These are phyloP conservation scores for Corbicula japonica DNA, from an alignment of 2,888 invertebrate species.

Conservation along the genomic window DNA sequence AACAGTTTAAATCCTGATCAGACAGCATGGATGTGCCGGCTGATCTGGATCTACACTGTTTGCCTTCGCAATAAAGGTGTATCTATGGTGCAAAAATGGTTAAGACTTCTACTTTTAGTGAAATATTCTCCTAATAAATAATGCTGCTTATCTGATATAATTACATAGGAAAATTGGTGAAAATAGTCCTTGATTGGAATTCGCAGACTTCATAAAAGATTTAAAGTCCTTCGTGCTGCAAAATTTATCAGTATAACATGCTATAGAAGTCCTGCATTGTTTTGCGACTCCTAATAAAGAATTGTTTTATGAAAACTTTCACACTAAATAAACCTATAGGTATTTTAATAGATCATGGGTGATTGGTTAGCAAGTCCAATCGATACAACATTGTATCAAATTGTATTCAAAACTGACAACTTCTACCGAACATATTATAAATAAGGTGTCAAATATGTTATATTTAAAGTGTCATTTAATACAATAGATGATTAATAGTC, in stretches of 20 bases:
- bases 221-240: background rate
- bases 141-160: no score
- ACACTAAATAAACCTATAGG: background rate
- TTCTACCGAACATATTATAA: background rate
- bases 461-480: constrained; percentile 8
- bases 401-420: background rate
- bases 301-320: background rate
- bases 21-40: no score
- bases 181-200: no score
- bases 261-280: background rate
- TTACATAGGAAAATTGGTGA: no score
- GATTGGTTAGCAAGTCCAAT: background rate
- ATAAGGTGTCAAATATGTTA: constrained; percentile 9
- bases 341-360: constrained; percentile 21
- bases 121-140: no score
- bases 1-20: no score
- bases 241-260: background rate
- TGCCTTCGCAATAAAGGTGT: no score
- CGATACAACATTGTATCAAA: constrained; percentile 10
- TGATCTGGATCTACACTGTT: no score
- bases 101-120: no score
- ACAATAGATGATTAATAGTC: background rate
- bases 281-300: background rate
- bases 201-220: no score
- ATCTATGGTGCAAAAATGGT: no score